Evolutionary conservation across 2,797 vertebrate genomes (phyloP).

Genomic region (Chrosomus eos): DNA sequence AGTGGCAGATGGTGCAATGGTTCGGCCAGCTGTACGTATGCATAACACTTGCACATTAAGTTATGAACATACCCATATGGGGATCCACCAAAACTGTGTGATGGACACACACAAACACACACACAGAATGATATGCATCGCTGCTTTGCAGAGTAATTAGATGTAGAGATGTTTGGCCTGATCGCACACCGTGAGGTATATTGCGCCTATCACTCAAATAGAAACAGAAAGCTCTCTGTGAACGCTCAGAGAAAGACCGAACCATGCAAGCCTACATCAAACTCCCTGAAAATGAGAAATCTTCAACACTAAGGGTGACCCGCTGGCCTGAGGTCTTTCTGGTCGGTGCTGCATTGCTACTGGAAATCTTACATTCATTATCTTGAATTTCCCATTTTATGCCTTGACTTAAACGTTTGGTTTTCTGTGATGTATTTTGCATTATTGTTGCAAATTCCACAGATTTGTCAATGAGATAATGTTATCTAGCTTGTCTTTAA

Average conservation of each 20-base stretch:
- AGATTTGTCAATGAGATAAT: background rate
- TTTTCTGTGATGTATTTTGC: background rate
- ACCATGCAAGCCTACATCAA: conserved; percentile 59
- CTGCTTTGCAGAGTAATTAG: conserved; percentile 69
- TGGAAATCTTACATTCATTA: conserved; percentile 14
- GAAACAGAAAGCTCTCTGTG: conserved; percentile 46
- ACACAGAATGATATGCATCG: conserved; percentile 54
- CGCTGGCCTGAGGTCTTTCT: background rate
- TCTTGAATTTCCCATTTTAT: background rate
- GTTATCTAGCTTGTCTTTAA: too few relatives aligned
- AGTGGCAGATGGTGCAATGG: conserved; percentile 39
- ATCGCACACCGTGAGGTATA: conserved; percentile 63
- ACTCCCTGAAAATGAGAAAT: conserved; percentile 33
- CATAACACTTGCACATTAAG: conserved; percentile 43
- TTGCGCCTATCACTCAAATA: conserved; percentile 67
- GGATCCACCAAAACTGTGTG: conserved; percentile 17
- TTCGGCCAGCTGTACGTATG: conserved; percentile 40
- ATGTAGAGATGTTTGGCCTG: conserved; percentile 64
- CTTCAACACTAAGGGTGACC: background rate
- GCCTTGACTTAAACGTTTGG: background rate
- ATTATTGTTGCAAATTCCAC: background rate
- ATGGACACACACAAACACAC: conserved; percentile 33
- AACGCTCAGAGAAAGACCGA: conserved; percentile 39
- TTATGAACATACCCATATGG: conserved; percentile 38
- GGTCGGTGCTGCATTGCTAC: background rate